These are phyloP conservation scores for Coptodon rendalli DNA, from an alignment of 2,113 vertebrate species.

Conservation along the genomic window DNA sequence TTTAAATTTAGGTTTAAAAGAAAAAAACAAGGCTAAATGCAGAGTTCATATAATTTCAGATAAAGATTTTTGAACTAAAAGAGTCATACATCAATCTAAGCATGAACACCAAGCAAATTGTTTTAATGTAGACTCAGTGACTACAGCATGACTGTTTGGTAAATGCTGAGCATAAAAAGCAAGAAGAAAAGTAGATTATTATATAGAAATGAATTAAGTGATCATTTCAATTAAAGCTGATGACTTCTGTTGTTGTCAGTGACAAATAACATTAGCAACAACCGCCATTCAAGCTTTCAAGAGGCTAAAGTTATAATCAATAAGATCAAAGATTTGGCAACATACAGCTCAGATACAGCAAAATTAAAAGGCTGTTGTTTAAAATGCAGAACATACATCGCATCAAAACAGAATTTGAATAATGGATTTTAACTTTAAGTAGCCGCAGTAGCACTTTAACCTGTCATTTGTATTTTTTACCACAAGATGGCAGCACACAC, in stretches of 20 bases:
- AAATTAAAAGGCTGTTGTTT: background rate
- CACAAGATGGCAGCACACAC: constrained; percentile 46
- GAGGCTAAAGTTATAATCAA: background rate
- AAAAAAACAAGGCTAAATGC: background rate
- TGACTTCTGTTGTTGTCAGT: background rate
- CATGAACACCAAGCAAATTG: background rate
- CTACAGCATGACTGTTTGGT: background rate
- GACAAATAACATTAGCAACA: background rate
- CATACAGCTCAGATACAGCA: background rate
- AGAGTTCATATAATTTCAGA: background rate
- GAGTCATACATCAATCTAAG: background rate
- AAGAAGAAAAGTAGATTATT: background rate
- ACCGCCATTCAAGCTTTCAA: background rate
- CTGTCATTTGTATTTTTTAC: background rate
- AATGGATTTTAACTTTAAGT: background rate
- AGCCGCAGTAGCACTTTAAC: background rate
- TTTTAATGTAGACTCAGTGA: background rate
- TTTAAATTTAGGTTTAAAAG: background rate
- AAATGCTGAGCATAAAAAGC: background rate
- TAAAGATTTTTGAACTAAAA: background rate
- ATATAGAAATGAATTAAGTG: background rate
- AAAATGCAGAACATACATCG: background rate
- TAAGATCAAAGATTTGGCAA: background rate
- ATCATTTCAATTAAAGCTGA: background rate
- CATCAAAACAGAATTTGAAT: background rate